These are phyloP conservation scores for Agrypnus murinus DNA, from an alignment of 2,888 invertebrate species.

Conservation along the genomic window DNA sequence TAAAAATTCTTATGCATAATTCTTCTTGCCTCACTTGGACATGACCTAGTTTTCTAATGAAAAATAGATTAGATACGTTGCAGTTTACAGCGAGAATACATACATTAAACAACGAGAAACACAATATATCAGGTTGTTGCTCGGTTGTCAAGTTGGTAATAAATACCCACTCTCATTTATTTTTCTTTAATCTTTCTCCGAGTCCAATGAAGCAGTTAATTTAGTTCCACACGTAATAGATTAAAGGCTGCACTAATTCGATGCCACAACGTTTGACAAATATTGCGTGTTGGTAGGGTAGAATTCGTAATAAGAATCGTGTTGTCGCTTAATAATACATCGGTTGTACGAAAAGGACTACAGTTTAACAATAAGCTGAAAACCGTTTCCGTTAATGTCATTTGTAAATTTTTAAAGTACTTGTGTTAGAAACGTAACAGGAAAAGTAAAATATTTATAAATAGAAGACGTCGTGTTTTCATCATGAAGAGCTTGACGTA, in stretches of 20 bases:
- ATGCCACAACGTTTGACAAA: conserved; percentile 24
- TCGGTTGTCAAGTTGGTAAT: conserved; percentile 10
- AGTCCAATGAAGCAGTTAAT: conserved; percentile 26
- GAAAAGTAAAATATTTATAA: too few species aligned
- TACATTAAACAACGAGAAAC: too few species aligned
- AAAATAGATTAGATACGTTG: too few species aligned
- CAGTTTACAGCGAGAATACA: too few species aligned
- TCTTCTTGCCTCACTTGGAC: too few species aligned
- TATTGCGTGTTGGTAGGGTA: conserved; percentile 19
- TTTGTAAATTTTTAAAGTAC: too few species aligned
- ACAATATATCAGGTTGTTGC: background rate
- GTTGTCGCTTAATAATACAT: conserved; percentile 9
- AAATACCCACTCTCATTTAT: conserved; percentile 2
- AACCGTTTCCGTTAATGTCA: too few species aligned
- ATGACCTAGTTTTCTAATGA: too few species aligned
- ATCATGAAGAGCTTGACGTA: background rate
- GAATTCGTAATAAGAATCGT: conserved; percentile 24
- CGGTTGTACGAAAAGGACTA: background rate
- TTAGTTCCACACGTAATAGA: conserved; percentile 24
- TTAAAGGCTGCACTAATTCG: conserved; percentile 24
- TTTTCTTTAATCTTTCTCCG: conserved; percentile 18
- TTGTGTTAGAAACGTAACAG: too few species aligned
- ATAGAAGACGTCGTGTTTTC: background rate
- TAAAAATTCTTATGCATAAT: too few species aligned
- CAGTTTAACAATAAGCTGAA: background rate